Percentiles rank a stretch among this genome's conserved stretches.
phyloP scores from a whole-genome alignment of 2,113 vertebrate species.

The Podarcis muralis region DNA sequence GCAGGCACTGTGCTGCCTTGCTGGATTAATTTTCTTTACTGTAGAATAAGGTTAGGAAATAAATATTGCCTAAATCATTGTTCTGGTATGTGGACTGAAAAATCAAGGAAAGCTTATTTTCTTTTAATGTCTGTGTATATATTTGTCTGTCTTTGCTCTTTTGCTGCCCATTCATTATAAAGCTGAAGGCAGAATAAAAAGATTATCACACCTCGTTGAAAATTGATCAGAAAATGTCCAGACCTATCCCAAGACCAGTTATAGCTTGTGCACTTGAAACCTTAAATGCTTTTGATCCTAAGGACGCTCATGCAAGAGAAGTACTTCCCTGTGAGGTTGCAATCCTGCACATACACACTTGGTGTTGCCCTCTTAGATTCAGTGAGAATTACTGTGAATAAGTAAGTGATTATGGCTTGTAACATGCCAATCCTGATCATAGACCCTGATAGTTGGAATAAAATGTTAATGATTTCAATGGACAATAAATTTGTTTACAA shows the following conservation, averaged over 20 bases:
- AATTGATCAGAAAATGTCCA: background rate
- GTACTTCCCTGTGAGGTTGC: too few species aligned
- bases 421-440: background rate
- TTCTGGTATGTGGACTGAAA: slow-evolving; percentile 5
- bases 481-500: background rate
- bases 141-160: slow-evolving; percentile 4
- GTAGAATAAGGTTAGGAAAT: slow-evolving; percentile 28
- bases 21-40: slow-evolving; percentile 35
- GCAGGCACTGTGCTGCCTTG: slow-evolving; percentile 30
- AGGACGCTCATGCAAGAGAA: background rate
- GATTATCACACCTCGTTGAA: background rate
- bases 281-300: background rate
- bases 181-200: background rate
- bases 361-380: background rate
- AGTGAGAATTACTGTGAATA: too few species aligned
- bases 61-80: background rate
- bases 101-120: background rate
- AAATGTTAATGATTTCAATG: background rate
- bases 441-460: background rate
- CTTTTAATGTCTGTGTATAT: background rate
- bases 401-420: background rate
- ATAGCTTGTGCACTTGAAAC: background rate
- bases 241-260: background rate
- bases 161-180: background rate
- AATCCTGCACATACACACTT: background rate